phyloP scores from a whole-genome alignment of 1,140 invertebrate genomes.

The Orius insidiosus region DNA sequence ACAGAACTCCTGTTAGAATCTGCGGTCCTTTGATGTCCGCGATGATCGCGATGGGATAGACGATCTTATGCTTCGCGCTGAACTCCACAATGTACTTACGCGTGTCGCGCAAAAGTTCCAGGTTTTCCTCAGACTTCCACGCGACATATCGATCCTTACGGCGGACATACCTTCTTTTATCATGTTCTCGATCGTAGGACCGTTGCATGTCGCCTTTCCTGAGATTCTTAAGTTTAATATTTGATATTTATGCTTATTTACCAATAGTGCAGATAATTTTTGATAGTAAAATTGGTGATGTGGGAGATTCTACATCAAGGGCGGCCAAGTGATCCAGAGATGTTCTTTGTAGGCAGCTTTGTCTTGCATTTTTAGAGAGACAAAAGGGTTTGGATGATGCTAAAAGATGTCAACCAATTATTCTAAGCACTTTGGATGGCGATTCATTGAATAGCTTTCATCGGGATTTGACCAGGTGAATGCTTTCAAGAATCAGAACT shows the following conservation, averaged over 20 bases:
- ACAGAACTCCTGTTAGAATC: constrained; percentile 13
- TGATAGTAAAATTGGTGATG: background rate
- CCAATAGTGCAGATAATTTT: constrained; percentile 11
- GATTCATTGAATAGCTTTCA: no score
- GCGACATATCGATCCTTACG: constrained; percentile 11
- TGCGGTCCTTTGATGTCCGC: constrained; percentile 12
- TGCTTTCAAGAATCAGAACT: no score
- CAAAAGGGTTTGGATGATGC: constrained; percentile 7
- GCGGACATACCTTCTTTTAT: constrained; percentile 11
- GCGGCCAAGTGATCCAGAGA: constrained; percentile 9
- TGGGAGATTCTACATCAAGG: constrained; percentile 13
- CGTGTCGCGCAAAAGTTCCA: background rate
- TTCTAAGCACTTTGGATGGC: no score
- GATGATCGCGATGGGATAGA: constrained; percentile 9
- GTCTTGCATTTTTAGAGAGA: constrained; percentile 8
- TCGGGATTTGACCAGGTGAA: no score
- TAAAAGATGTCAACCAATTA: constrained; percentile 2
- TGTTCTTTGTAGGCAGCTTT: constrained; percentile 5
- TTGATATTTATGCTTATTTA: constrained; percentile 2
- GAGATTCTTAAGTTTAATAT: background rate
- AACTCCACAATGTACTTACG: constrained; percentile 2
- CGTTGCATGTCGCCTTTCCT: constrained; percentile 4
- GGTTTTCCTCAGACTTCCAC: background rate
- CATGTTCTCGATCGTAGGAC: constrained; percentile 10
- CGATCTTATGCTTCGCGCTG: background rate